phyloP scores from a whole-genome alignment of 2,797 vertebrate genomes.

The Cryptoprocta ferox region DNA sequence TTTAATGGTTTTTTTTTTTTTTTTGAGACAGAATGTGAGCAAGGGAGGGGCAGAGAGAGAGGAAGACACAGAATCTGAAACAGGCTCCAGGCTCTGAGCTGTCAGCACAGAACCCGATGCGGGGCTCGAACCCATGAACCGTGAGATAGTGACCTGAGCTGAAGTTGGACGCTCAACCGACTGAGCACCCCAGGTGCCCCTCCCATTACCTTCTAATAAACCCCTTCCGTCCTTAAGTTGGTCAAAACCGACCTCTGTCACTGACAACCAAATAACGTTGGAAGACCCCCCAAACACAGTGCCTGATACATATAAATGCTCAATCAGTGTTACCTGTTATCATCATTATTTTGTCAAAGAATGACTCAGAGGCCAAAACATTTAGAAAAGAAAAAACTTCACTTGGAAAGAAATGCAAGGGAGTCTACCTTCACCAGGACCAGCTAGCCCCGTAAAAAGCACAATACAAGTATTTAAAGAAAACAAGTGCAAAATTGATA shows the following conservation, averaged over 20 bases:
- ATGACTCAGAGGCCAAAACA: background rate
- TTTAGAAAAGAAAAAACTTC: background rate
- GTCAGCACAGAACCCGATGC: too few species aligned
- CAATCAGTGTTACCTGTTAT: background rate
- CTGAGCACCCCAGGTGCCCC: too few species aligned
- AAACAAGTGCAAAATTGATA: background rate
- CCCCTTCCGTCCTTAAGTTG: background rate
- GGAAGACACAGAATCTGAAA: too few species aligned
- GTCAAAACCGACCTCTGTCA: background rate
- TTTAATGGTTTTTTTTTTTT: too few species aligned
- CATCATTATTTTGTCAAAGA: background rate
- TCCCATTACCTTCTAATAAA: background rate
- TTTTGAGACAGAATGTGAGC: too few species aligned
- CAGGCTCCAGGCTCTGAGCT: too few species aligned
- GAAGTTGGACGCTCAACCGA: too few species aligned
- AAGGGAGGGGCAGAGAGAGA: too few species aligned
- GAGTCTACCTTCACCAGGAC: background rate
- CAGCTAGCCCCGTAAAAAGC: background rate
- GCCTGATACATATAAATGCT: background rate
- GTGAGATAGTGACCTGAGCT: too few species aligned
- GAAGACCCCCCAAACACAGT: background rate
- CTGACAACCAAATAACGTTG: background rate
- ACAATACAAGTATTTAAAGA: background rate
- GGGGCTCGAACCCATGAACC: too few species aligned
- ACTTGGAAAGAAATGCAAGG: constrained; percentile 15